Percentiles rank a stretch among this genome's conserved stretches.
These are phyloP conservation scores for Anthoscopus minutus DNA, from an alignment of 2,113 vertebrate species.

Conservation along the genomic window DNA sequence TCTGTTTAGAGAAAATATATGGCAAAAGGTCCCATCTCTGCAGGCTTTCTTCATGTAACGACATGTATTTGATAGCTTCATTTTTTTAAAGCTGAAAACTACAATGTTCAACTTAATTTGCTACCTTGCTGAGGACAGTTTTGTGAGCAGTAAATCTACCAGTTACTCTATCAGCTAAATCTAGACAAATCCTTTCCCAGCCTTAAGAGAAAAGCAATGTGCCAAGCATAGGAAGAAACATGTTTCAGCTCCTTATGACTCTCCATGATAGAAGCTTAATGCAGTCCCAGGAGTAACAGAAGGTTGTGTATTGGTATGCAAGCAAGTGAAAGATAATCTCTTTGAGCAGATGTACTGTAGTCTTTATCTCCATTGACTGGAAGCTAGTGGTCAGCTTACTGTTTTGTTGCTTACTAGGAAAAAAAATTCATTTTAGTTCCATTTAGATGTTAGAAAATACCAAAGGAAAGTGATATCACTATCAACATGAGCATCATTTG, in stretches of 20 bases:
- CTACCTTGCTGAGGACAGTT: background rate
- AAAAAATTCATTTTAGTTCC: background rate
- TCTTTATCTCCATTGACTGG: constrained; percentile 4
- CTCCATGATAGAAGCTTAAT: background rate
- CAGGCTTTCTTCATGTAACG: background rate
- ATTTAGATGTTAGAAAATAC: background rate
- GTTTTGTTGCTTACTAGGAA: background rate
- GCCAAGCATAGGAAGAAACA: background rate
- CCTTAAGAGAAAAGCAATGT: background rate
- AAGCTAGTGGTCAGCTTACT: background rate
- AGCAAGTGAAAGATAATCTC: background rate
- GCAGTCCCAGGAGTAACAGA: background rate
- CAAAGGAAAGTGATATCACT: background rate
- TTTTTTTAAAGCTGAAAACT: background rate
- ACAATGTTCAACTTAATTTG: background rate
- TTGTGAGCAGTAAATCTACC: background rate
- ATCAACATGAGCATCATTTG: background rate
- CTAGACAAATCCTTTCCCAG: background rate
- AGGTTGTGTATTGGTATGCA: background rate
- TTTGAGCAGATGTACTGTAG: background rate
- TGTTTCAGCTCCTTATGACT: background rate
- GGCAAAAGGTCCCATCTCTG: background rate
- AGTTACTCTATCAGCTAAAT: background rate
- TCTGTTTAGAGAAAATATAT: background rate
- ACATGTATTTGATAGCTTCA: background rate